Conservation (phyloP, 2,113 vertebrate species). For the Illadopsis cleaveri region DNA sequence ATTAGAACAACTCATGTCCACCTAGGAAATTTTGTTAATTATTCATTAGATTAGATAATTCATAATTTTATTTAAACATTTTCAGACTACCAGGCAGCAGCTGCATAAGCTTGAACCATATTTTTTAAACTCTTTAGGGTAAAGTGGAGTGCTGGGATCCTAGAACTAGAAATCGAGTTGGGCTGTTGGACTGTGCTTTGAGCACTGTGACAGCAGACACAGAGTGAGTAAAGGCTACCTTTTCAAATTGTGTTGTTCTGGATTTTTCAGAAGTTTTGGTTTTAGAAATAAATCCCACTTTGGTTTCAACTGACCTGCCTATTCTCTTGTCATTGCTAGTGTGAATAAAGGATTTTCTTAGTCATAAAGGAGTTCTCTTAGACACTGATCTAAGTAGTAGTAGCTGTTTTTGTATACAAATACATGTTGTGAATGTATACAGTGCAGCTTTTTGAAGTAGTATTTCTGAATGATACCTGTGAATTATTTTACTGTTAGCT, state of each 20-base stretch:
- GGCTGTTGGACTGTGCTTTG: constrained; percentile 89
- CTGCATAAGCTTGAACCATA: neutral
- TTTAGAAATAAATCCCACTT: neutral
- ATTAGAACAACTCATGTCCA: neutral
- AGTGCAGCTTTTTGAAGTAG: neutral
- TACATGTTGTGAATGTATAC: neutral
- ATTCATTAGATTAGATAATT: neutral
- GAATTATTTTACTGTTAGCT: neutral
- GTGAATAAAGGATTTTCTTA: neutral
- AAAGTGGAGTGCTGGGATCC: constrained; percentile 98
- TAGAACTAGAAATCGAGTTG: constrained; percentile 84
- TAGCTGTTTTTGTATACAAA: neutral
- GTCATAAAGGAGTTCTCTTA: neutral
- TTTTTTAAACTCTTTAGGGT: constrained; percentile 76
- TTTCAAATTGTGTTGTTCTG: neutral
- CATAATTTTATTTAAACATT: neutral
- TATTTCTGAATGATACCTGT: neutral
- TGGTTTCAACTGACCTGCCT: neutral
- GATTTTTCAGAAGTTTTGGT: neutral
- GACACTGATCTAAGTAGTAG: neutral
- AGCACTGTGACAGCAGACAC: constrained; percentile 86
- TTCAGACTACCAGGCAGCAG: neutral
- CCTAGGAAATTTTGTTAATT: neutral
- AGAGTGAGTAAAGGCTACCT: constrained; percentile 79
- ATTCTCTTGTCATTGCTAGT: neutral